Evolutionary conservation across 1,140 invertebrate genomes (phyloP).

Genomic region (Ceratitis capitata): DNA sequence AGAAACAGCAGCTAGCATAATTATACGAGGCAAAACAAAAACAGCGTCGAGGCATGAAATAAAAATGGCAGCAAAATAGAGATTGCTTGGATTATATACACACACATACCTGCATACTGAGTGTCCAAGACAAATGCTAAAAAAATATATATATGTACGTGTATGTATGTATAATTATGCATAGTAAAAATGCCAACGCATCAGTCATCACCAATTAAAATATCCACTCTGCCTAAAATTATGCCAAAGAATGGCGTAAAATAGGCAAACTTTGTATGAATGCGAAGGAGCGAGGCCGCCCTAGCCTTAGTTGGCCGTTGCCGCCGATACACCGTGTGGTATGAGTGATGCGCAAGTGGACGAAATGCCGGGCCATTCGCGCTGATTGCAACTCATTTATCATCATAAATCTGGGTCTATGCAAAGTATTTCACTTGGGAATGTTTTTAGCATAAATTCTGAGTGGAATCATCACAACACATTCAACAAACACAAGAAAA

Average conservation of each 20-base stretch:
- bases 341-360: constrained; percentile 11
- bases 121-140: no score
- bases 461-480: not conserved
- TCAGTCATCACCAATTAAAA: constrained; percentile 42
- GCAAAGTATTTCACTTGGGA: constrained; percentile 18
- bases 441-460: not conserved
- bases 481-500: not conserved
- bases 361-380: constrained; percentile 10
- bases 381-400: constrained; percentile 65
- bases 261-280: not conserved
- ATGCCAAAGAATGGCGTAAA: not conserved
- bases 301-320: not conserved
- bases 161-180: not conserved
- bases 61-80: not conserved
- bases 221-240: not conserved
- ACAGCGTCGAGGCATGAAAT: not conserved
- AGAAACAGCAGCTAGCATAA: not conserved
- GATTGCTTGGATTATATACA: not conserved
- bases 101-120: not conserved
- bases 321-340: not conserved
- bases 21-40: not conserved
- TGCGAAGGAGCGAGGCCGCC: not conserved
- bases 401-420: constrained; percentile 53
- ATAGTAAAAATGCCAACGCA: constrained; percentile 8
- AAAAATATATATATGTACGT: not conserved